A percentile compares a stretch with the other conserved stretches of the same genome.
Evolutionary conservation across 1,140 invertebrate genomes (phyloP).

Genomic region (Aphis gossypii): DNA sequence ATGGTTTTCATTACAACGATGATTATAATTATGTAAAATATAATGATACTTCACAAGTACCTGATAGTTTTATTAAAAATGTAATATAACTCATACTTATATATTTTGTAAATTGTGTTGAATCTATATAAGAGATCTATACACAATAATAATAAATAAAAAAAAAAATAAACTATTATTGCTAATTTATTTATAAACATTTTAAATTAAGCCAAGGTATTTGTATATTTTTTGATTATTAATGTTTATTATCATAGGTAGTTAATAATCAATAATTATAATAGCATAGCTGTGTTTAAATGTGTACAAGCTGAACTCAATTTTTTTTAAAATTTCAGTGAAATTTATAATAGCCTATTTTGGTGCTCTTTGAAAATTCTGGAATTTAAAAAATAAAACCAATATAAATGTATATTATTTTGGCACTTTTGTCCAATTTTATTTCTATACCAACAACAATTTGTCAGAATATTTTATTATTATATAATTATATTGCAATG

Average conservation of each 20-base stretch:
- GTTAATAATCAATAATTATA: background rate
- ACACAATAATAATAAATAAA: background rate
- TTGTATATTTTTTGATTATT: slow-evolving; percentile 14
- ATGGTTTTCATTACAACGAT: background rate
- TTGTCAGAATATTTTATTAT: slow-evolving; percentile 34
- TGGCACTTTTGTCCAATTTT: slow-evolving; percentile 12
- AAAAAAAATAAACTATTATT: background rate
- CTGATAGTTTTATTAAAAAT: slow-evolving; percentile 49
- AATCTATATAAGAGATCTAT: background rate
- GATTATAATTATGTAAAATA: slow-evolving; percentile 20
- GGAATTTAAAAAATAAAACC: background rate
- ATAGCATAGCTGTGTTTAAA: background rate
- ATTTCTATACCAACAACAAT: slow-evolving; percentile 28
- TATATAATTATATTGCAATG: background rate
- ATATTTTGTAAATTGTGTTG: slow-evolving; percentile 39
- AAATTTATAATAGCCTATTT: background rate
- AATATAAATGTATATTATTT: slow-evolving; percentile 10
- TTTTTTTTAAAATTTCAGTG: slow-evolving; percentile 19
- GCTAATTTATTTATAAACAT: slow-evolving; percentile 15
- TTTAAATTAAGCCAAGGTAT: background rate
- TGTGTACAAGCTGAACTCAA: background rate
- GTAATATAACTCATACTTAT: background rate
- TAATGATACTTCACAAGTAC: slow-evolving; percentile 49
- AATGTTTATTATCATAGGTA: background rate
- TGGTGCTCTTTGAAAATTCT: slow-evolving; percentile 10